Evolutionary conservation across 30 jellyfish, hydroid and myxozoan species (phyloP).

Genomic region (Aurelia coerulea): DNA sequence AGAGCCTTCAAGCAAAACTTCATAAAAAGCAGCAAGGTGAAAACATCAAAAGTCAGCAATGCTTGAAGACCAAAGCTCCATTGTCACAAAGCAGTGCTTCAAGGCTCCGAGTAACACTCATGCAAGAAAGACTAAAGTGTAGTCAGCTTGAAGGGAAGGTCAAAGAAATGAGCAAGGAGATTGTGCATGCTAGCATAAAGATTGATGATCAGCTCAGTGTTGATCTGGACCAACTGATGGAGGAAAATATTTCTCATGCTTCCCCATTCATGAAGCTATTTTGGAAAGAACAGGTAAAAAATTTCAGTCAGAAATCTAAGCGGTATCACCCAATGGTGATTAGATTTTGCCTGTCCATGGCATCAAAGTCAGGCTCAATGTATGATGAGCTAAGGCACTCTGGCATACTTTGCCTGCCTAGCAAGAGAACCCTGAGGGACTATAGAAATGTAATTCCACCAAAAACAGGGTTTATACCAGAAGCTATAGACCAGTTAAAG

Average conservation of each 20-base stretch:
- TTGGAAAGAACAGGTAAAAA: constrained; percentile 48
- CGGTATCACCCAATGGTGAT: constrained; percentile 60
- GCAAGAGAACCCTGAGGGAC: constrained; percentile 51
- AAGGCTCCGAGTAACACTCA: constrained; percentile 20
- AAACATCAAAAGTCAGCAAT: constrained; percentile 14
- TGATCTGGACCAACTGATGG: constrained; percentile 37
- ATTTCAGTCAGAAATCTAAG: constrained; percentile 19
- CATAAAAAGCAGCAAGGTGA: neutral
- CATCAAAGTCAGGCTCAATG: constrained; percentile 38
- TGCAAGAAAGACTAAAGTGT: constrained; percentile 20
- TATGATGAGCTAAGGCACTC: constrained; percentile 50
- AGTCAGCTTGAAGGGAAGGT: constrained; percentile 35
- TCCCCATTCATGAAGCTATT: constrained; percentile 66
- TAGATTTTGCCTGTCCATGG: constrained; percentile 57
- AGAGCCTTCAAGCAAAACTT: too few relatives aligned
- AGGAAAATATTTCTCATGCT: neutral
- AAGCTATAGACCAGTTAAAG: constrained; percentile 18
- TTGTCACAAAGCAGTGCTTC: constrained; percentile 36
- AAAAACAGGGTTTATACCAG: constrained; percentile 44
- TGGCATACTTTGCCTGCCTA: constrained; percentile 53
- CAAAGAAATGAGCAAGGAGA: constrained; percentile 30
- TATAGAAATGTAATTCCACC: constrained; percentile 42
- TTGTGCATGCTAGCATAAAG: constrained; percentile 9
- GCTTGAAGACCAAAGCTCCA: constrained; percentile 31
- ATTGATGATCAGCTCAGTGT: constrained; percentile 29